Conservation (phyloP, 1,140 invertebrate genomes). For the Pseudoatta argentina region DNA sequence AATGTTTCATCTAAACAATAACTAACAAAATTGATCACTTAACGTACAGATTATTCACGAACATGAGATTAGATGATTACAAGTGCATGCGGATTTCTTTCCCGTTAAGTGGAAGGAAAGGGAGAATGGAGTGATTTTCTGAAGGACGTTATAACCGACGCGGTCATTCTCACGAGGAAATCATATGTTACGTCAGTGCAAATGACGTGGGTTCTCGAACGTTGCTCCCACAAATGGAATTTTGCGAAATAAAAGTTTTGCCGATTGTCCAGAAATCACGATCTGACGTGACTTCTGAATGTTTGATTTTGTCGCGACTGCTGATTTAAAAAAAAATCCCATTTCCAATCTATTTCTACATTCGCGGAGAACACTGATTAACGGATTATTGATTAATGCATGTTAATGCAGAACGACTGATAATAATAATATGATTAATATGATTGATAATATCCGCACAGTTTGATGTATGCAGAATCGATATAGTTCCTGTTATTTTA, state of each 20-base stretch:
- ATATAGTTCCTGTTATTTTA: neutral
- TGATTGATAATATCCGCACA: neutral
- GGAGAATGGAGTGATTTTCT: conserved; percentile 25
- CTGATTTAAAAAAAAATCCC: neutral
- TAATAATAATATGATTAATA: neutral
- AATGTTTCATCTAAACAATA: neutral
- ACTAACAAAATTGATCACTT: neutral
- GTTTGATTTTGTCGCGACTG: neutral
- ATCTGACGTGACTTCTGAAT: neutral
- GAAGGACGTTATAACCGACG: conserved; percentile 31
- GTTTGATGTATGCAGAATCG: neutral
- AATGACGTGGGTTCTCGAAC: conserved; percentile 18
- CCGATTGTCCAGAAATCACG: neutral
- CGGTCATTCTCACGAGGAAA: conserved; percentile 37
- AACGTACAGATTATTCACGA: neutral
- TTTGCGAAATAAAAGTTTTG: conserved; percentile 12
- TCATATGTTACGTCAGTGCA: conserved; percentile 16
- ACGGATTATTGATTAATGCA: conserved; percentile 2
- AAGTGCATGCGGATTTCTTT: conserved; percentile 28
- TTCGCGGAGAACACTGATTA: neutral
- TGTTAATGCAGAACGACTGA: neutral
- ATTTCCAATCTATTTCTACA: neutral
- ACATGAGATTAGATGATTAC: neutral
- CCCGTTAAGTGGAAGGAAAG: conserved; percentile 14
- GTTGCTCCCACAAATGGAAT: conserved; percentile 7